Conservation (phyloP, 92 coral and sea anemone genomes). For the Galaxea fascicularis region DNA sequence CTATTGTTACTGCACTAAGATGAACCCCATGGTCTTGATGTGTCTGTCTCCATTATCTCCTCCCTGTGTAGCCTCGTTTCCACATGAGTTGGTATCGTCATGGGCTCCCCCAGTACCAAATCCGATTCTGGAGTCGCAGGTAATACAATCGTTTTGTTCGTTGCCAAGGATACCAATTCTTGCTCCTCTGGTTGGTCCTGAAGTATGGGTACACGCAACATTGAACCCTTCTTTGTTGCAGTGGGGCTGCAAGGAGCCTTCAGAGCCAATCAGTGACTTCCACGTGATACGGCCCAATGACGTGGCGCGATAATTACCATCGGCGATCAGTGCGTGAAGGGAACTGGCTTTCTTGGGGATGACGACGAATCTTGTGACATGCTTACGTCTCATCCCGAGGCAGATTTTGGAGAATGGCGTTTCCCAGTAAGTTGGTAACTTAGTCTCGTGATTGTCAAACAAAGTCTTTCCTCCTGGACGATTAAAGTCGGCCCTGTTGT, state of each 20-base stretch:
- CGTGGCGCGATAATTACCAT: constrained; percentile 9
- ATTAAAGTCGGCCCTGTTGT: constrained; percentile 26
- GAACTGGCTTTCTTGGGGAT: constrained; percentile 24
- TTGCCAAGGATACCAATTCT: constrained; percentile 15
- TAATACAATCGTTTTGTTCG: not conserved
- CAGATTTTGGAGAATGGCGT: constrained; percentile 55
- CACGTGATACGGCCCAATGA: constrained; percentile 29
- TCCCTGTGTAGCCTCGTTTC: not conserved
- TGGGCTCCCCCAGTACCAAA: not conserved
- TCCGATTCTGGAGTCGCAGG: constrained; percentile 13
- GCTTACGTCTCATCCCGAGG: constrained; percentile 42
- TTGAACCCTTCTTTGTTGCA: constrained; percentile 28
- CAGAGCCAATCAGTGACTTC: constrained; percentile 16
- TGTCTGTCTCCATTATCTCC: not conserved
- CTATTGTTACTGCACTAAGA: constrained; percentile 18
- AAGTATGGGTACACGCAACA: not conserved
- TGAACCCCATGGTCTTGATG: constrained; percentile 25
- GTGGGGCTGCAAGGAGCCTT: constrained; percentile 7
- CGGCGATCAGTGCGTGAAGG: constrained; percentile 23
- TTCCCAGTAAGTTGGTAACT: constrained; percentile 65
- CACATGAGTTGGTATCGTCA: constrained; percentile 22
- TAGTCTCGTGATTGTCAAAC: constrained; percentile 46
- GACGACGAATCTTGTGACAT: not conserved
- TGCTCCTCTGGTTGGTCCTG: not conserved
- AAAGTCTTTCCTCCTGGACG: constrained; percentile 40